A percentile compares a stretch with the other conserved stretches of the same genome.
These are phyloP conservation scores for Anthopleura xanthogrammica DNA, from an alignment of 92 coral and sea anemone species.

Conservation along the genomic window DNA sequence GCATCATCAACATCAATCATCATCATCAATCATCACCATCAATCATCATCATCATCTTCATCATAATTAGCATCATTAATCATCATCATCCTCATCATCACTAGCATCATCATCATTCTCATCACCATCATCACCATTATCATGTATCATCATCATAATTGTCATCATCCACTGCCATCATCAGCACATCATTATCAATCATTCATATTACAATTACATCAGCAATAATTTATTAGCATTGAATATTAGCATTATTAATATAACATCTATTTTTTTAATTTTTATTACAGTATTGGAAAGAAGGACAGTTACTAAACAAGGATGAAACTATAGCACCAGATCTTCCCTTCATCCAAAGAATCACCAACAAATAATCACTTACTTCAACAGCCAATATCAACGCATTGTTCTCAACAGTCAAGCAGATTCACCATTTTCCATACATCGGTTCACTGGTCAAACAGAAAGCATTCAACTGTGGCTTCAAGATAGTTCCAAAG, in stretches of 20 bases:
- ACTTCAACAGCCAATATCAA: too few relatives aligned
- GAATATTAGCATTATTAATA: not conserved
- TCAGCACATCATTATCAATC: not conserved
- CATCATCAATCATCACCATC: not conserved
- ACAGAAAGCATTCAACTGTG: too few relatives aligned
- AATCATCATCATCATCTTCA: not conserved
- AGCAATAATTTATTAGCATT: too few relatives aligned
- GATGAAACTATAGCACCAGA: conserved; percentile 80
- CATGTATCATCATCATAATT: not conserved
- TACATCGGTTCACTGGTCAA: too few relatives aligned
- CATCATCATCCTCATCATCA: not conserved
- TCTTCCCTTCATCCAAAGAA: conserved; percentile 78
- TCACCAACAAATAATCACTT: not conserved
- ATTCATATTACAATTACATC: too few relatives aligned
- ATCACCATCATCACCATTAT: not conserved
- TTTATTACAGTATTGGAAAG: conserved; percentile 72
- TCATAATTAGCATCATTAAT: not conserved
- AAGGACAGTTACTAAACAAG: conserved; percentile 73
- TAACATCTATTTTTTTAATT: not conserved
- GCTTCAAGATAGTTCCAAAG: too few relatives aligned
- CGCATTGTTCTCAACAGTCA: too few relatives aligned
- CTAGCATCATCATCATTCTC: not conserved
- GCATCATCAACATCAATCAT: not conserved
- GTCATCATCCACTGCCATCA: not conserved
- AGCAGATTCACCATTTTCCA: too few relatives aligned